phyloP scores from a whole-genome alignment of 2,113 vertebrate species.

The Stomatorhinus ivindoensis region DNA sequence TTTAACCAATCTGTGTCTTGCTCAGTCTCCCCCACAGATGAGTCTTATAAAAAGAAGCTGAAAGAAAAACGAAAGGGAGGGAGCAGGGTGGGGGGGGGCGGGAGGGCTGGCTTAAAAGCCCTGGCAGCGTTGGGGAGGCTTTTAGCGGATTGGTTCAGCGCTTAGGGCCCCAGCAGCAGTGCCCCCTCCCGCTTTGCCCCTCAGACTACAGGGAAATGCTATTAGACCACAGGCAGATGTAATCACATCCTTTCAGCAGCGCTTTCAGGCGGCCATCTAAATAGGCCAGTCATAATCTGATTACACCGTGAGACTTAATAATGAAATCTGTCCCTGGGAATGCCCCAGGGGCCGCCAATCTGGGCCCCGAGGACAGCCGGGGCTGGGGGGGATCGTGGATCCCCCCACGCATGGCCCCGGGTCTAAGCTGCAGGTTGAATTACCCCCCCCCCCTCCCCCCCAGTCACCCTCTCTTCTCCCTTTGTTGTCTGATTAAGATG shows the following conservation, averaged over 20 bases:
- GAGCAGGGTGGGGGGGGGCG: neutral
- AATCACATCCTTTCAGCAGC: slow-evolving; percentile 28
- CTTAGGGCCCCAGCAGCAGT: neutral
- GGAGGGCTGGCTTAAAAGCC: neutral
- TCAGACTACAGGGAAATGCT: slow-evolving; percentile 18
- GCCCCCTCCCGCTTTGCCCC: neutral
- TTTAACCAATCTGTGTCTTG: slow-evolving; percentile 51
- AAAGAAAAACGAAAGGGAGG: slow-evolving; percentile 98
- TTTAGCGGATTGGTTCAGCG: slow-evolving; percentile 6
- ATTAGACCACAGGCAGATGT: slow-evolving; percentile 23
- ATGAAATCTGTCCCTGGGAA: slow-evolving; percentile 37
- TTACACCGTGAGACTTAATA: slow-evolving; percentile 33
- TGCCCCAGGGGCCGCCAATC: neutral
- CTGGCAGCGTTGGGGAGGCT: neutral
- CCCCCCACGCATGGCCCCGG: slow-evolving; percentile 10
- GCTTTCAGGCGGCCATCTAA: slow-evolving; percentile 27
- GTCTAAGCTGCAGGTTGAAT: slow-evolving; percentile 10
- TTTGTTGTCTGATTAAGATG: slow-evolving; percentile 32
- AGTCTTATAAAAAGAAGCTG: slow-evolving; percentile 95
- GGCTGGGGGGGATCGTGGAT: neutral
- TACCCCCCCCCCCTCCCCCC: neutral
- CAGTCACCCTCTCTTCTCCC: neutral
- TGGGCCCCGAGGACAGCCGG: neutral
- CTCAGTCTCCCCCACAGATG: slow-evolving; percentile 83
- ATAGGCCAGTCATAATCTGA: slow-evolving; percentile 31